Base-by-base conservation (phyloP, 2,888 invertebrate genomes). In the Deroplatys truncata region DNA sequence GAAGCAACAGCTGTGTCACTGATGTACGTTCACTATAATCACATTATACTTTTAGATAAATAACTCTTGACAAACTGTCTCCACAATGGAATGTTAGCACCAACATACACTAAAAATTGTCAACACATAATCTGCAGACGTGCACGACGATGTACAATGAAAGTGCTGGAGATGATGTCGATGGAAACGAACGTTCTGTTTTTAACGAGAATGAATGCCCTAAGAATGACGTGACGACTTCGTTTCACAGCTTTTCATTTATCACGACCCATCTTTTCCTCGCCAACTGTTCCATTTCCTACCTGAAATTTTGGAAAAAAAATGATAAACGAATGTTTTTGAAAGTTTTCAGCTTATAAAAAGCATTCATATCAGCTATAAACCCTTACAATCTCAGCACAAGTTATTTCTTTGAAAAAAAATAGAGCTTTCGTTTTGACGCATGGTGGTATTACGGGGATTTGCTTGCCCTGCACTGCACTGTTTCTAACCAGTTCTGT, bases 291-390 rank as follows among this genome's bases (percentile, higher is more conserved):
- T 88, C 89, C 84, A 87, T 89, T 90, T 90, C 89, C 89, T 87
- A 84, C 90, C 90, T 90, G 90, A 89, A 90, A 90, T 90, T 90
- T 90, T 90, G 88, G 88, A 90, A 90, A 88, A 90, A 88, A 88
- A 82, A 43, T 4, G 43, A 43, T 43, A 43, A 43, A 90, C 49
- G 56, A 89, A 90, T 49, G 72, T 72, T 88, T 87, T 88, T 86
- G 35, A 90, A 56, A 88, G 28, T 84, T 49, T 28, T 49, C 43
- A 35, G 28, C 43, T 85, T 85, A 85, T 25, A 49, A 28, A 43
- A 72, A 72, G 56, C 56, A 72, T 25, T 72, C 5, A 72, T 20
- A 72, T 72, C 20, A 72, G 25, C 56, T 20, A 72, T 72, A 25
- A 16, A 72, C 20, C 3, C 56, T 72, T 20, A 72, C 7, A 16